Base-by-base conservation (phyloP, 2,113 vertebrate genomes). In the Boulengerochromis microlepis region DNA sequence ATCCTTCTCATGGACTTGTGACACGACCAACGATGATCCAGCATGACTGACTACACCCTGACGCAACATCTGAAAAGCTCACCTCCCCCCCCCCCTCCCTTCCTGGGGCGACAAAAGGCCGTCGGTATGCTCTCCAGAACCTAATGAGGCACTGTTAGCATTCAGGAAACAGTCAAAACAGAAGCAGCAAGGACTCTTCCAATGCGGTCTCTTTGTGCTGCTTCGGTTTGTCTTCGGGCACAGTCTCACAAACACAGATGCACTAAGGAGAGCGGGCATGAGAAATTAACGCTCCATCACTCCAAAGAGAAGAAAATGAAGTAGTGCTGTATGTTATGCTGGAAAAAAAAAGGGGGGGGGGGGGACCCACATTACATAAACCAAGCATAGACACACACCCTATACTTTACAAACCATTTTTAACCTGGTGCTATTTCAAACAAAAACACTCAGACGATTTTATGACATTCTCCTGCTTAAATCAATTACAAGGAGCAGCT, bases 31-130 rank as follows among this genome's bases (percentile, higher is more conserved):
- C 38, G 10, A 69, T 89, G 86, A 94, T 89, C 85, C 82, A 64
- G 74, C 87, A 57, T 13, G 19, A 86, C 90, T 95, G 94, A 95
- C 93, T 94, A 84, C 93, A 95, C 89, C 59, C 86, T 96, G 95
- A 96, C n/a, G 95, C 94, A 95, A 95, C 89, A 89, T 93, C 90
- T 90, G 93, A 94, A 95, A 69, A 95, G 89, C 61, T 86, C 61
- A 22, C 66, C 45, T 83, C 47, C 31, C 81, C 80, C 89, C 69
- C 89, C 29, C 10, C 19, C 33, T 3, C 61, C 33, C 7, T 69
- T 69, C 33, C 87, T 16, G 33, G 76, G 89, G 92, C 80, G 50
- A 87, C 86, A 40, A 69, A 47, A 87, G 61, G 76, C 81, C 87
- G 84, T 93, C 80, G 82, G 85, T 93, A 91, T 95, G 87, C 89